Evolutionary conservation across 2,888 invertebrate species (phyloP).

Genomic region (Standfussiana lucernea): DNA sequence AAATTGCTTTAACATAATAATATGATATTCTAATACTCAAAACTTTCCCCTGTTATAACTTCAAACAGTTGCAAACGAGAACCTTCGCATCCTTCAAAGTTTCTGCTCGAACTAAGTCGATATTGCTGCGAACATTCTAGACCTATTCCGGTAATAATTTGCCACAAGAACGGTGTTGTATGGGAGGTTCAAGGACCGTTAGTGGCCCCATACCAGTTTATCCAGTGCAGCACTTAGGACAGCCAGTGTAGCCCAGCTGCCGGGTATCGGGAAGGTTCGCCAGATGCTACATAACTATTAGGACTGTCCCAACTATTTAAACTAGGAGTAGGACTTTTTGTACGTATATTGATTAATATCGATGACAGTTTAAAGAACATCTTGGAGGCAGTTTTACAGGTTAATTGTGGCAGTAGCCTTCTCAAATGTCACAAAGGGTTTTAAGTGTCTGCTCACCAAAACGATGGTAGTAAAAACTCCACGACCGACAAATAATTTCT

Average conservation of each 20-base stretch:
- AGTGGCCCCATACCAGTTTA: slow-evolving; percentile 74
- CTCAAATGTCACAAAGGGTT: slow-evolving; percentile 12
- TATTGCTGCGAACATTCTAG: slow-evolving; percentile 47
- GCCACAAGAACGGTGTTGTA: slow-evolving; percentile 54
- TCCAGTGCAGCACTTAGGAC: slow-evolving; percentile 72
- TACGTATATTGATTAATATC: neutral
- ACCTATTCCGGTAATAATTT: slow-evolving; percentile 56
- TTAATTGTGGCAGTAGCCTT: neutral
- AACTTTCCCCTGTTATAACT: slow-evolving; percentile 32
- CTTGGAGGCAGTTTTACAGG: neutral
- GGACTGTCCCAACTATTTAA: slow-evolving; percentile 38
- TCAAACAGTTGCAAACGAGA: slow-evolving; percentile 23
- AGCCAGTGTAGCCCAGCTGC: slow-evolving; percentile 59
- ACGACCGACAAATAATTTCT: neutral
- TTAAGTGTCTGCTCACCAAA: neutral
- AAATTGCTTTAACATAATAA: slow-evolving; percentile 35
- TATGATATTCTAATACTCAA: slow-evolving; percentile 25
- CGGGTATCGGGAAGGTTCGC: slow-evolving; percentile 41
- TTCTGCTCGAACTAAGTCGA: slow-evolving; percentile 32
- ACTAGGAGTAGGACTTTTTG: slow-evolving; percentile 26
- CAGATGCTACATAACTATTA: slow-evolving; percentile 53
- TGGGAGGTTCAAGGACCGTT: slow-evolving; percentile 77
- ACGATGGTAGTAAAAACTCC: slow-evolving; percentile 18
- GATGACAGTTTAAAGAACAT: slow-evolving; percentile 14
- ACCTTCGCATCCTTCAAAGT: slow-evolving; percentile 43